Percentiles rank a stretch among this genome's conserved stretches.
Conservation (phyloP, 2,113 vertebrate genomes). For the Corvus moneduloides region DNA sequence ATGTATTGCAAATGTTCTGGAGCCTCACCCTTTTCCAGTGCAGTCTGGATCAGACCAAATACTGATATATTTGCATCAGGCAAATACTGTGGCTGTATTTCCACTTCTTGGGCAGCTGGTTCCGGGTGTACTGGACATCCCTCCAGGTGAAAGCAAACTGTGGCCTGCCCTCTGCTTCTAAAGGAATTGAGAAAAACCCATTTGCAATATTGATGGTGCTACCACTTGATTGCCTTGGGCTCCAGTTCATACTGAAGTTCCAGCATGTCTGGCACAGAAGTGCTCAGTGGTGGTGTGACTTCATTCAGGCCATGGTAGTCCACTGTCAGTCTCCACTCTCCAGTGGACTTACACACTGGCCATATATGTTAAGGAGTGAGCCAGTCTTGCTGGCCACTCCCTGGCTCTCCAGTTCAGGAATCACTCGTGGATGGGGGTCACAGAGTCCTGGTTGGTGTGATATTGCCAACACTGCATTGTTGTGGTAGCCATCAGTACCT, state of each 20-base stretch:
- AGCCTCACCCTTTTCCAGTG: neutral
- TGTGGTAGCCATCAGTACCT: neutral
- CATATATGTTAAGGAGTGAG: neutral
- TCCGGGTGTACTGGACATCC: neutral
- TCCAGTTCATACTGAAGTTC: neutral
- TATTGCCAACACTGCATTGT: neutral
- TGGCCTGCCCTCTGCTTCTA: neutral
- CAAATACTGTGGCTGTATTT: neutral
- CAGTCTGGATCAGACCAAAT: neutral
- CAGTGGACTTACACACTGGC: neutral
- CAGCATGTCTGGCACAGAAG: fast-evolving
- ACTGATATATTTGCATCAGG: neutral
- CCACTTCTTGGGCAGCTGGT: neutral
- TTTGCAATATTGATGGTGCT: neutral
- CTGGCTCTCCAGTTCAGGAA: neutral
- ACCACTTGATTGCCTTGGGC: neutral
- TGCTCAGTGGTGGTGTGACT: neutral
- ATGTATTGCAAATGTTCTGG: neutral
- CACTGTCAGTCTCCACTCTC: too few species aligned
- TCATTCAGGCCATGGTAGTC: neutral
- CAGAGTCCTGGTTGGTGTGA: neutral
- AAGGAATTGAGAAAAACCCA: neutral
- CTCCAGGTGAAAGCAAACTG: neutral
- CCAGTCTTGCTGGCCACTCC: neutral
- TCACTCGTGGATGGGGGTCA: too few species aligned